Evolutionary conservation across 1,140 invertebrate genomes (phyloP), one percentile per base, ranked within the genome.

Genomic region (Drosophila varians): DNA sequence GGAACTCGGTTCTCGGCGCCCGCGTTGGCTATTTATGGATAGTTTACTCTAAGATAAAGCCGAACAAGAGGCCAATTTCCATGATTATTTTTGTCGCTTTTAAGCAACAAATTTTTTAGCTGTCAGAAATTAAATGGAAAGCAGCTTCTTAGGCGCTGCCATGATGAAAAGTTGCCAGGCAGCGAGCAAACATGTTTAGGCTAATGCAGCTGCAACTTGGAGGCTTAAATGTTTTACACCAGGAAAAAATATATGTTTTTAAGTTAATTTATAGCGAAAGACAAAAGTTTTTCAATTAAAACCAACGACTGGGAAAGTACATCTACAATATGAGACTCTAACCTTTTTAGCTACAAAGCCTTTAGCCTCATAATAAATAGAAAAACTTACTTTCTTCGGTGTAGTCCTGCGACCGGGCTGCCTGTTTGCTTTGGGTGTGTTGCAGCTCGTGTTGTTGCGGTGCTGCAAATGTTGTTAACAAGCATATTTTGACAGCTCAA

Each of bases 381-480:
- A 11, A 31, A 31, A 31, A 31, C 12, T 62, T 46, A 25, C 38
- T 42, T 21, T 18, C 16, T 23, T 11, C 34, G 16, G 52, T 28
- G 40, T 54, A 19, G 36, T 43, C 23, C 43, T 54, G 7, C 26
- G 52, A 36, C 56, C 48, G 38, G 60, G 60, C 55, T 47, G 16
- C 34, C 31, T 57, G 60, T 56, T 61, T 53, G 45, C 43, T 42
- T 47, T 73, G 61, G 18, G 23, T 47, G 14, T 52, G 26, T 26
- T 28, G 36, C 11, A 25, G 53, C n/a, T 51, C 14, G 9, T 77
- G 69, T 64, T 71, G 74, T 69, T 86, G 82, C 80, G 82, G 82
- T 87, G 82, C 80, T 77, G 77, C 82, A 87, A 87, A 87, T 87
- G 82, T 87, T 87, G 82, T 87, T 87, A 87, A 87, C 82, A 87